phyloP scores from a whole-genome alignment of 92 coral and sea anemone genomes.

The Paramuricea clavata region DNA sequence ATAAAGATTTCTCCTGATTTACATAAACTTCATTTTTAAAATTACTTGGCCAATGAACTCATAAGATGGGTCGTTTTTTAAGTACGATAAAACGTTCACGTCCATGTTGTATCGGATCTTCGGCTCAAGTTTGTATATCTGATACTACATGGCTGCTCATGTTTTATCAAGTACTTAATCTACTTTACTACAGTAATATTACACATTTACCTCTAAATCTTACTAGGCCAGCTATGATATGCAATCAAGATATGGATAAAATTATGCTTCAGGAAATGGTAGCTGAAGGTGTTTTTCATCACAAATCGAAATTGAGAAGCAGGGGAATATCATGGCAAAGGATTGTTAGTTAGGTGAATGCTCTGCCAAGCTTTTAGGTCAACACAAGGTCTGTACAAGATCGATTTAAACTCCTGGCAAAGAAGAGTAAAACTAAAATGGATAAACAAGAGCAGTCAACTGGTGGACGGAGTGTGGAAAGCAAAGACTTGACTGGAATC shows the following conservation, averaged over 20 bases:
- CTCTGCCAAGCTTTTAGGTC: not conserved
- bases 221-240: not conserved
- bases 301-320: not conserved
- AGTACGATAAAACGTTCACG: too few relatives aligned
- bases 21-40: too few relatives aligned
- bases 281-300: not conserved
- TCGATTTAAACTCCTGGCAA: not conserved
- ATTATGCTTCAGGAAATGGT: not conserved
- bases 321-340: not conserved
- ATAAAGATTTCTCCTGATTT: too few relatives aligned
- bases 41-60: too few relatives aligned
- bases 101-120: too few relatives aligned
- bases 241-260: not conserved
- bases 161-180: too few relatives aligned
- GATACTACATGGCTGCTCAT: too few relatives aligned
- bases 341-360: not conserved
- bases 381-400: not conserved
- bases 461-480: not conserved
- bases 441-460: not conserved
- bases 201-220: not conserved
- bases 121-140: too few relatives aligned
- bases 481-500: not conserved
- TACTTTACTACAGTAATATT: not conserved
- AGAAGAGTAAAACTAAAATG: too few relatives aligned
- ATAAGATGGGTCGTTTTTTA: too few relatives aligned